These are phyloP conservation scores for Agrotis clavis DNA, from an alignment of 2,888 invertebrate species.

Conservation along the genomic window DNA sequence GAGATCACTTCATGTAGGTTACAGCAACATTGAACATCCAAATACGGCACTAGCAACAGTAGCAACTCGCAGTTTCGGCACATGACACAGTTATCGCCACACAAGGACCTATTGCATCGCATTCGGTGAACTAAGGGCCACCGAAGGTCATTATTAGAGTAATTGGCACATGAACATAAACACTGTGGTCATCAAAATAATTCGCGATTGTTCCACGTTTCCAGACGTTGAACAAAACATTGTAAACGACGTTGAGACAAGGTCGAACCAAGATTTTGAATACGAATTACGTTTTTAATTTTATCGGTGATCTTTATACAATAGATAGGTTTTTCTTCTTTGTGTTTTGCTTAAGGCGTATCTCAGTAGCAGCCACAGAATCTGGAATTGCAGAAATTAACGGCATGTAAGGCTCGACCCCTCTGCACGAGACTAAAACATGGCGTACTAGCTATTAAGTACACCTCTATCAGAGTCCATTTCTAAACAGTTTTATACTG, in stretches of 20 bases:
- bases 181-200: conserved; percentile 79
- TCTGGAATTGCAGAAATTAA: no score
- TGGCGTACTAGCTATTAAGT: no score
- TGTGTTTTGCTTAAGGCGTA: no score
- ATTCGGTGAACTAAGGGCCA: conserved; percentile 67
- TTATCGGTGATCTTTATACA: conserved; percentile 46
- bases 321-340: neutral
- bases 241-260: conserved; percentile 74
- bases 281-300: conserved; percentile 66
- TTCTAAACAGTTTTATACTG: no score
- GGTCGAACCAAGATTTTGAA: conserved; percentile 75
- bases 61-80: conserved; percentile 64
- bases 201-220: conserved; percentile 80
- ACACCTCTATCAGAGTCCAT: no score
- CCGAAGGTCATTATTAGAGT: conserved; percentile 76
- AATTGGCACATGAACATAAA: conserved; percentile 81
- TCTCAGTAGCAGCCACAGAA: no score
- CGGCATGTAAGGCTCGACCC: no score
- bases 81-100: conserved; percentile 66
- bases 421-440: no score
- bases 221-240: conserved; percentile 79
- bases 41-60: conserved; percentile 55
- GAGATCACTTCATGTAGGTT: conserved; percentile 60
- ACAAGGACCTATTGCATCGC: conserved; percentile 70
- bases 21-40: conserved; percentile 62